These are phyloP conservation scores for Chouioia cunea DNA, from an alignment of 2,888 invertebrate genomes.

Conservation along the genomic window DNA sequence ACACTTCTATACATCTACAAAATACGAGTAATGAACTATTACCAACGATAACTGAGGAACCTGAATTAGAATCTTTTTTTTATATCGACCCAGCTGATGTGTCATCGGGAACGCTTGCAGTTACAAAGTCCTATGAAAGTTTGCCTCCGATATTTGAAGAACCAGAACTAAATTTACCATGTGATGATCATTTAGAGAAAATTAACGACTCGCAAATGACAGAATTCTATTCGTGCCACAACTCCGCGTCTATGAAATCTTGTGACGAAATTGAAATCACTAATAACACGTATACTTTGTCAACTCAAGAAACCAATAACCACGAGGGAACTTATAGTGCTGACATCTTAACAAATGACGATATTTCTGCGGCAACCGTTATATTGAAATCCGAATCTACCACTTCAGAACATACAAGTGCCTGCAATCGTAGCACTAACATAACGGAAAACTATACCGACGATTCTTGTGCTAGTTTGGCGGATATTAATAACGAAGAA, in stretches of 20 bases:
- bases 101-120: neutral
- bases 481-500: conserved; percentile 24
- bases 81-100: neutral
- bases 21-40: conserved; percentile 15
- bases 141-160: conserved; percentile 21
- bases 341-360: conserved; percentile 51
- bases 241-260: conserved; percentile 29
- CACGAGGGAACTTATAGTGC: conserved; percentile 48
- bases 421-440: conserved; percentile 25
- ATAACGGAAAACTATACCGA: conserved; percentile 51
- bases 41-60: conserved; percentile 25
- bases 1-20: neutral
- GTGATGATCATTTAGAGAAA: conserved; percentile 14
- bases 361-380: conserved; percentile 24
- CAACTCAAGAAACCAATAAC: conserved; percentile 45
- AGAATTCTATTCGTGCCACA: conserved; percentile 41
- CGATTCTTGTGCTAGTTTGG: conserved; percentile 35
- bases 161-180: neutral
- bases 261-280: conserved; percentile 3
- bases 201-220: conserved; percentile 14
- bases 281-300: conserved; percentile 51
- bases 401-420: conserved; percentile 3
- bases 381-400: conserved; percentile 7
- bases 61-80: conserved; percentile 22
- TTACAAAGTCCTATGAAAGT: conserved; percentile 1